These are phyloP conservation scores for Bradypus variegatus DNA, from an alignment of 2,797 vertebrate species.

Conservation along the genomic window DNA sequence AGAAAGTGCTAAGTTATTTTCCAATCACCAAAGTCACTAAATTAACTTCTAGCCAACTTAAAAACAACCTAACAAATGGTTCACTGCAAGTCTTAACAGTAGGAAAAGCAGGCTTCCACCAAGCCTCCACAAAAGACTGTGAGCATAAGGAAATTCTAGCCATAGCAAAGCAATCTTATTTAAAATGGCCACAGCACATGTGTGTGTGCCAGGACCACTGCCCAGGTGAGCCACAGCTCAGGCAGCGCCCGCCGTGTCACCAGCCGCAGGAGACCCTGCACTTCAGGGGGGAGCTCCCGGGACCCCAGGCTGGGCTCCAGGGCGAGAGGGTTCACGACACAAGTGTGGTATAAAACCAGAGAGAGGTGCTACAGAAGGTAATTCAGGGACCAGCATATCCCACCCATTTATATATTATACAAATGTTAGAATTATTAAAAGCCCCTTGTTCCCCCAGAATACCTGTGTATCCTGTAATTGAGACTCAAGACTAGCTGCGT, in stretches of 20 bases:
- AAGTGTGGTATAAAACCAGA: neutral
- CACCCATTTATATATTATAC: rapidly evolving
- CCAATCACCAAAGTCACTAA: neutral
- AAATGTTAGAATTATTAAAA: neutral
- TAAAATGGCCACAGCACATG: neutral
- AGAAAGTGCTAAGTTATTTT: neutral
- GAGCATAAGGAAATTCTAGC: neutral
- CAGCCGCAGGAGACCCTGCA: neutral
- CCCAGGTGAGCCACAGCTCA: neutral
- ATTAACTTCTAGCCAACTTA: neutral
- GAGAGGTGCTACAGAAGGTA: neutral
- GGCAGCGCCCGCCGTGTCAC: rapidly evolving
- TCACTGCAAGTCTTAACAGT: neutral
- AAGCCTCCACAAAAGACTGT: neutral
- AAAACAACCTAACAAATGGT: neutral
- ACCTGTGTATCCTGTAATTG: conserved; percentile 96
- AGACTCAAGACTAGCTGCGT: conserved; percentile 88
- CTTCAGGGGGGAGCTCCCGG: neutral
- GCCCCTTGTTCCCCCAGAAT: neutral
- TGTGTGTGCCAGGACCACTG: rapidly evolving
- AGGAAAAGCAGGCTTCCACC: neutral
- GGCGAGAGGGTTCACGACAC: no score
- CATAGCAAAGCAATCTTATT: neutral
- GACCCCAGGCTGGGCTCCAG: no score
- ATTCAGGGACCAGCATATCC: neutral